Conservation (phyloP, 2,113 vertebrate species). For the Gymnogyps californianus region DNA sequence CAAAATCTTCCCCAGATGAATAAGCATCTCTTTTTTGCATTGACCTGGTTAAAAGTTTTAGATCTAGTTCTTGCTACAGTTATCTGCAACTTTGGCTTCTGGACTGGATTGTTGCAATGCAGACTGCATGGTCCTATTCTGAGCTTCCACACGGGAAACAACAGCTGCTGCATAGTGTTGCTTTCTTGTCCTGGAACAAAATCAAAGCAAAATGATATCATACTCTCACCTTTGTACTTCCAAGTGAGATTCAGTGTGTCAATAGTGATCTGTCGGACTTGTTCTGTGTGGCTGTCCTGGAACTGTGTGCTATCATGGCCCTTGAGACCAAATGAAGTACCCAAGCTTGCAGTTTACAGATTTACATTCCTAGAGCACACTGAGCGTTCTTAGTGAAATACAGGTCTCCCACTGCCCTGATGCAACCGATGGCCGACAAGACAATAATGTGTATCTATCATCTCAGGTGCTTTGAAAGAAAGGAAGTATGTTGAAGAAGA, state of each 20-base stretch:
- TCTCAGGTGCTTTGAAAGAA: neutral
- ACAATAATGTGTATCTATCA: neutral
- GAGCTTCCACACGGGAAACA: neutral
- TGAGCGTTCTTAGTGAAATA: neutral
- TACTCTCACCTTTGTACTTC: neutral
- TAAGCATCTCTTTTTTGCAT: neutral
- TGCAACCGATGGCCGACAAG: neutral
- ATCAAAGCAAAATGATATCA: neutral
- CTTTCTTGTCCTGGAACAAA: neutral
- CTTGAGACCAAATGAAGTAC: neutral
- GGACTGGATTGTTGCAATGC: neutral
- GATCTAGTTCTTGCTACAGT: neutral
- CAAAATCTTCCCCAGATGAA: neutral
- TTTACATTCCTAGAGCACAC: neutral
- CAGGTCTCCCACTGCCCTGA: neutral
- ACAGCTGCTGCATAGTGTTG: neutral
- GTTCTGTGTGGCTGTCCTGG: neutral
- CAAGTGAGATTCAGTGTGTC: neutral
- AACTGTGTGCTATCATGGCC: neutral
- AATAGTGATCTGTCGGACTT: neutral
- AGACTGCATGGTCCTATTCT: neutral
- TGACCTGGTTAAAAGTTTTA: neutral
- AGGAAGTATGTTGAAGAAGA: neutral
- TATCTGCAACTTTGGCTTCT: neutral
- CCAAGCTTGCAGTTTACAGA: neutral